Evolutionary conservation across 2,113 vertebrate species (phyloP), one percentile per base, ranked within the genome.

Genomic region (Protomyctophum bolini): DNA sequence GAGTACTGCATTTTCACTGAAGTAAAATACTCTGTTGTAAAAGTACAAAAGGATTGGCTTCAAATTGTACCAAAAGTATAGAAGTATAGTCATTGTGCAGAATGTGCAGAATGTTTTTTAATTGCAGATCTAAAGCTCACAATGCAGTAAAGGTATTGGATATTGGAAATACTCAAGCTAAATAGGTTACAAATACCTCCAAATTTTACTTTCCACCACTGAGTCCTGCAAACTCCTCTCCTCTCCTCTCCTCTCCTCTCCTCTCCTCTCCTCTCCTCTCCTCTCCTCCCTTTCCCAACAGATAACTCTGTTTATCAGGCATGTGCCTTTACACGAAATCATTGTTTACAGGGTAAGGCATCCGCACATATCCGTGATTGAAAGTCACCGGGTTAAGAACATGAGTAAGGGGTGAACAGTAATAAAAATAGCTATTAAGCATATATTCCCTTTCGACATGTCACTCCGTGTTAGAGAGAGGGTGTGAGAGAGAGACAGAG

Each of bases 351-450:
- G 48, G 50, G 49, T 28, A 9, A 72, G 67, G 71, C 59, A 72
- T 69, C 55, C 66, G 76, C 52, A 63, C 69, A 63, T 75, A 71
- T 61, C 79, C 71, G 60, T 90, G 90, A 90, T 91, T 89, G 84
- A 91, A 89, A 87, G 83, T 86, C 64, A 79, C 75, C 63, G 82
- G 86, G 89, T 92, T 91, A 86, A 87, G 75, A 87, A 84, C 82
- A 84, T 84, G 86, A 87, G 83, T 83, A 87, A 86, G 85, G 91
- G 91, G 88, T 91, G 91, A 91, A 91, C 83, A 68, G 88, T 93
- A 91, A 90, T 91, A 92, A 92, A 92, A 92, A 89, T 90, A 90
- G 88, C 88, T 89, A 90, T 91, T 91, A 91, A 88, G 90, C 81
- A 78, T 79, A 86, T 91, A 93, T 93, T 90, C 81, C 84, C 84